Evolutionary conservation across 2,113 vertebrate genomes (phyloP), one percentile per base, ranked within the genome.

Genomic region (Conger conger): DNA sequence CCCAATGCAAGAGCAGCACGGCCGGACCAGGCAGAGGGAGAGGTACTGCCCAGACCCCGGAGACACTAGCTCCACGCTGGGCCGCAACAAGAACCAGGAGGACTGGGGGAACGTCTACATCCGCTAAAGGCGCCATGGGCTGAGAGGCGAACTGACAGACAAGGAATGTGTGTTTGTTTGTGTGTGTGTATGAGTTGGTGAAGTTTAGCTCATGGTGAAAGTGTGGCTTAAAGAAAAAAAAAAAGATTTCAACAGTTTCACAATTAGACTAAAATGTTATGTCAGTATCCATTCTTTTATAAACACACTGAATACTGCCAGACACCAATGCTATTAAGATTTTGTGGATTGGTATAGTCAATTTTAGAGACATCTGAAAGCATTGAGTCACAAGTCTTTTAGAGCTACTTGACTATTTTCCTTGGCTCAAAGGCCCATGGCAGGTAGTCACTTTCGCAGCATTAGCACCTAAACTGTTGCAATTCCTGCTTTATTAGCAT

Each of bases 31-130:
- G 93, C 96, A 96, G 92, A 95, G 94, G 88, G 96, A 96, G 87
- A 93, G 93, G 30, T 97, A 96, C 92, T 96, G 96, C 92, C 94
- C 96, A 20, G 94, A 96, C 30, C 91, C 93, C 0, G 93, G 93
- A 82, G 96, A 95, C 42, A 90, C 93, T 4, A 95, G 95, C 76
- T 87, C 94, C 18, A 93, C 94, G 76, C 90, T 95, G 82, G 92
- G 95, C 87, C 95, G 92, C 89, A 96, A 97, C 84, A 95, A 96
- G 79, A 95, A 95, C 87, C 92, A 95, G 87, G 97, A 97, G 86
- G 96, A 97, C 90, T 99, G 97, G 98, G 97, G 95, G 33, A 95
- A 97, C 4, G 96, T 97, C 87, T 98, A 97, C 91, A 96, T 96
- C 94, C 97, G 96, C 92, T 99, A 95, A 96, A 87, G 82, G 33